Conservation (phyloP, 2,888 invertebrate genomes). For the Xanthia icteritia region DNA sequence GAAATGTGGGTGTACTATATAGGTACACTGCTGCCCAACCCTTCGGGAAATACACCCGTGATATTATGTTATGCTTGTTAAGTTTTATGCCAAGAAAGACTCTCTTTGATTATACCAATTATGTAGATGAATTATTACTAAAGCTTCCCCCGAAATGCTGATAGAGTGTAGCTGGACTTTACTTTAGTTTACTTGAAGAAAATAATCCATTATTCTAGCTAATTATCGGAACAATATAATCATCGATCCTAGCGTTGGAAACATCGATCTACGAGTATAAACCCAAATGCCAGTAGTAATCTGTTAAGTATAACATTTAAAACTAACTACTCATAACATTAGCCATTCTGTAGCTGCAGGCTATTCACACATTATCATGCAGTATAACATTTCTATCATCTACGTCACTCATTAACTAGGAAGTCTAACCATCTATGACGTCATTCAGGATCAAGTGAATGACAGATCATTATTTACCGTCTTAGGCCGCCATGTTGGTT, state of each 20-base stretch:
- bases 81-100: neutral
- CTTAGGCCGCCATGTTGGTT: slow-evolving; percentile 44
- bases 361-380: slow-evolving; percentile 16
- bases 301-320: neutral
- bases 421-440: slow-evolving; percentile 43
- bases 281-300: no score
- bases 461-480: slow-evolving; percentile 55
- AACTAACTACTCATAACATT: neutral
- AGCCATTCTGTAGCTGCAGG: slow-evolving; percentile 19
- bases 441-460: slow-evolving; percentile 43
- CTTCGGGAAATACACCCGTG: no score
- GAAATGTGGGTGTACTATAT: no score
- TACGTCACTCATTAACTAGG: slow-evolving; percentile 29
- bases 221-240: no score
- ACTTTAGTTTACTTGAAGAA: no score
- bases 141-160: no score
- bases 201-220: no score
- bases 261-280: no score
- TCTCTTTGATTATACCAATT: neutral
- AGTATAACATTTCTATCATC: slow-evolving; percentile 12
- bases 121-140: no score
- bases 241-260: no score
- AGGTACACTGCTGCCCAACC: no score
- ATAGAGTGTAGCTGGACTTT: no score
- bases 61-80: neutral